These are phyloP conservation scores for Thymelicus acteon DNA, from an alignment of 2,888 invertebrate genomes.

Conservation along the genomic window DNA sequence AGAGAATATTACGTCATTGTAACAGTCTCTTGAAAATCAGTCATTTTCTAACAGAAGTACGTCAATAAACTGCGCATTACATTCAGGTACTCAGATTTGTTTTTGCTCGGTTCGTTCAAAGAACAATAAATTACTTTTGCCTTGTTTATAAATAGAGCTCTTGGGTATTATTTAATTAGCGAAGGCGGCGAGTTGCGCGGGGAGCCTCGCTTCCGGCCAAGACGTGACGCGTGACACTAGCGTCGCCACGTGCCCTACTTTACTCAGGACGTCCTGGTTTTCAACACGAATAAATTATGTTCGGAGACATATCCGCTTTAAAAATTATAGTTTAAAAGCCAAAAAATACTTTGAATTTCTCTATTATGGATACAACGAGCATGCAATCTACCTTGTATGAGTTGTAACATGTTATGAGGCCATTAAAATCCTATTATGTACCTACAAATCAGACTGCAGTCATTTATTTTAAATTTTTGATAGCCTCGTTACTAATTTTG, in stretches of 20 bases:
- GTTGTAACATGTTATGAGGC: no score
- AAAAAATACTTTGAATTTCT: no score
- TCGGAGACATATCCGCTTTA: not conserved
- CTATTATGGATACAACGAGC: no score
- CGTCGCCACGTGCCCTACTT: constrained; percentile 23
- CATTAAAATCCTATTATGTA: no score
- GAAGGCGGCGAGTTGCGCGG: constrained; percentile 31
- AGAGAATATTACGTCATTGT: not conserved
- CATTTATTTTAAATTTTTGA: not conserved
- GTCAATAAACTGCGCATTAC: constrained; percentile 22
- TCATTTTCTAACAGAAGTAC: not conserved
- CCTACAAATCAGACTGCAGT: not conserved
- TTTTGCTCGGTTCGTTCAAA: constrained; percentile 7
- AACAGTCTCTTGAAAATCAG: not conserved
- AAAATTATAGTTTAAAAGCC: not conserved
- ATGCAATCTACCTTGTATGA: no score
- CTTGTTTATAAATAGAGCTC: constrained; percentile 11
- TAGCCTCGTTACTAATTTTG: no score
- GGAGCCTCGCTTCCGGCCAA: constrained; percentile 41
- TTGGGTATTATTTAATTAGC: constrained; percentile 40
- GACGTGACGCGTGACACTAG: constrained; percentile 38
- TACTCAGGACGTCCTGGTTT: constrained; percentile 17
- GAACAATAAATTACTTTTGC: constrained; percentile 1
- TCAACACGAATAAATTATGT: constrained; percentile 8
- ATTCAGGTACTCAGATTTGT: constrained; percentile 1